phyloP scores from a whole-genome alignment of 2,113 vertebrate species.

The Xerus inauris region DNA sequence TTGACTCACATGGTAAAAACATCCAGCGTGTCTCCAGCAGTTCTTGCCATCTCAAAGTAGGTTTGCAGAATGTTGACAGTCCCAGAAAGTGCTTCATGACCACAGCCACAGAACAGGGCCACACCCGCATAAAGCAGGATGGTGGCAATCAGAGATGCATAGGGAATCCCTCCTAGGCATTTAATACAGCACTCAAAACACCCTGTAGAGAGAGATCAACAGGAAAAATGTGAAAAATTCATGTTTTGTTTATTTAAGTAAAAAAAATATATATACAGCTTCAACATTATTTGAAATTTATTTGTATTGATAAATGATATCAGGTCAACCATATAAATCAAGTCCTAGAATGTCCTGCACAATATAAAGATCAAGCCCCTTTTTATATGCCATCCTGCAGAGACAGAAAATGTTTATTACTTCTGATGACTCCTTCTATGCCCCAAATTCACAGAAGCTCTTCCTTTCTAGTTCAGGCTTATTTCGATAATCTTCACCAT shows the following conservation, averaged over 20 bases:
- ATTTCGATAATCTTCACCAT: background rate
- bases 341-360: background rate
- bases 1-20: constrained; percentile 97
- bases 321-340: background rate
- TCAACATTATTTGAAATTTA: background rate
- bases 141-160: constrained; percentile 97
- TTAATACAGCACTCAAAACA: constrained; percentile 99
- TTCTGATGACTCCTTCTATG: background rate
- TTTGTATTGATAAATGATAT: background rate
- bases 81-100: constrained; percentile 97
- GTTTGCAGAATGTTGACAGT: constrained; percentile 98
- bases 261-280: background rate
- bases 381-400: background rate
- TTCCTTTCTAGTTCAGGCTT: background rate
- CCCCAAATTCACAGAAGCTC: background rate
- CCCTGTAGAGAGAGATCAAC: constrained; percentile 84
- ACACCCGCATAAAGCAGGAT: constrained; percentile 98
- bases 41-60: constrained; percentile 97
- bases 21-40: constrained; percentile 94
- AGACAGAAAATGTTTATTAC: background rate
- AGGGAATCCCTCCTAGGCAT: constrained; percentile 98
- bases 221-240: background rate
- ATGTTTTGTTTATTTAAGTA: background rate
- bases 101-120: constrained; percentile 98
- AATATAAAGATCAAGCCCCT: background rate